Base-by-base conservation (phyloP, 2,888 invertebrate genomes). In the Tetramorium bicarinatum region DNA sequence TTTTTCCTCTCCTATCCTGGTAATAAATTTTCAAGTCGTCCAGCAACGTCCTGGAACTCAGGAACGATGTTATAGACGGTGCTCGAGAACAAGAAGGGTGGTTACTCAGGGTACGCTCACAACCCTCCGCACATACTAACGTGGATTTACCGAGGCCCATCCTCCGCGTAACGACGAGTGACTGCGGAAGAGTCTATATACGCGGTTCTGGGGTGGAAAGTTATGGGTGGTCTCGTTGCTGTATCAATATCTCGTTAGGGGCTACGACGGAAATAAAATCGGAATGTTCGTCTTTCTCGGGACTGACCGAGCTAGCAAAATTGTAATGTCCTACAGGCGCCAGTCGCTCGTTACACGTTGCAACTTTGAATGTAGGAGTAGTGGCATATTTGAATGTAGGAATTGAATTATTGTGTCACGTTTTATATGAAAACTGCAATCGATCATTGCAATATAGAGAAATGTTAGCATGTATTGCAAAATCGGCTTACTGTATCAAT, bases 211-310 rank as follows among this genome's bases (percentile, higher is more conserved):
- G 47, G 85, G 80, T 75, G 59, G 85, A 83, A 89, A 88, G 89
- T 89, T 89, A 88, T 86, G 86, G 86, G 79, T 85, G 74, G 75
- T 56, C 82, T 87, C 85, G 82, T 84, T 85, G 85, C 67, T 87
- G 89, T 91, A 90, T 91, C 91, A 90, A 90, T 91, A 89, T 91
- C 91, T 90, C 90, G 91, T 90, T 90, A 90, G 87, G 85, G 71
- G 69, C 74, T 79, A 89, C 71, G 85, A 83, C 61, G 79, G 84
- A 87, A 89, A 89, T 88, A 88, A 91, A 87, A 88, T 47, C 66
- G 79, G 71, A 84, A 88, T 87, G 72, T 62, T 59, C 49, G 72
- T 59, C 71, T 69, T 59, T 54, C 77, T n/a, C 59, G 83, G 18
- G 59, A 49, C 82, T 82, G 80, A 83, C 71, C 85, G 82, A 82